Evolutionary conservation across 2,113 vertebrate genomes (phyloP).

Genomic region (Litocranius walleri): DNA sequence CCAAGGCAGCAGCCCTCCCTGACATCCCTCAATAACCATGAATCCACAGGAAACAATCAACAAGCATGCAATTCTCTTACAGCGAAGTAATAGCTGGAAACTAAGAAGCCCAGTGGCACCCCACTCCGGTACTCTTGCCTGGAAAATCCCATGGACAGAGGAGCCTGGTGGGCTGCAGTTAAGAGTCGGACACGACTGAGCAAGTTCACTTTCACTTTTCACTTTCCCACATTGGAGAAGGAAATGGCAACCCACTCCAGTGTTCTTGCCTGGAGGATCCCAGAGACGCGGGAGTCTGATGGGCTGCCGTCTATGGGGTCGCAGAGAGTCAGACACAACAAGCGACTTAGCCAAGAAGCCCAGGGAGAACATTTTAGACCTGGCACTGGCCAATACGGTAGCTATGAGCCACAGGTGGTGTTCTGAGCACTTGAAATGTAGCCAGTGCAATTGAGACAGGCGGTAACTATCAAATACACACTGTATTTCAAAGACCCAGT

Average conservation of each 20-base stretch:
- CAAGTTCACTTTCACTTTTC: too few relatives aligned
- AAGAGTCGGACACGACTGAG: too few relatives aligned
- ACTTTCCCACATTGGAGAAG: too few relatives aligned
- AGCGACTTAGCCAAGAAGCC: background rate
- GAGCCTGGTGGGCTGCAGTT: too few relatives aligned
- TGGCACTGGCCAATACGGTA: background rate
- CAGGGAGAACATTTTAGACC: background rate
- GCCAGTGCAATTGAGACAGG: background rate
- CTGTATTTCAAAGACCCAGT: background rate
- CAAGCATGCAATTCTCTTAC: background rate
- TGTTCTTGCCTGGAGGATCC: too few relatives aligned
- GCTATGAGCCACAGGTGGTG: background rate
- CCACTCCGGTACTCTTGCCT: too few relatives aligned
- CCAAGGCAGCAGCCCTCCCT: background rate
- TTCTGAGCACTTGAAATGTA: background rate
- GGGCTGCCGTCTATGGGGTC: too few relatives aligned
- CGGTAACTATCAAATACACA: background rate
- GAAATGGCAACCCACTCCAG: too few relatives aligned
- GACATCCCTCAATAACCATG: background rate
- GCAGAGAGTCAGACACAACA: too few relatives aligned
- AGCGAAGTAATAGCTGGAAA: background rate
- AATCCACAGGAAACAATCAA: background rate
- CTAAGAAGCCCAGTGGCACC: background rate
- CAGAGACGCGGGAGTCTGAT: too few relatives aligned
- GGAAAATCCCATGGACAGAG: too few relatives aligned